Conservation (phyloP, 2,797 vertebrate species). For the Bryconaethiops microstoma region DNA sequence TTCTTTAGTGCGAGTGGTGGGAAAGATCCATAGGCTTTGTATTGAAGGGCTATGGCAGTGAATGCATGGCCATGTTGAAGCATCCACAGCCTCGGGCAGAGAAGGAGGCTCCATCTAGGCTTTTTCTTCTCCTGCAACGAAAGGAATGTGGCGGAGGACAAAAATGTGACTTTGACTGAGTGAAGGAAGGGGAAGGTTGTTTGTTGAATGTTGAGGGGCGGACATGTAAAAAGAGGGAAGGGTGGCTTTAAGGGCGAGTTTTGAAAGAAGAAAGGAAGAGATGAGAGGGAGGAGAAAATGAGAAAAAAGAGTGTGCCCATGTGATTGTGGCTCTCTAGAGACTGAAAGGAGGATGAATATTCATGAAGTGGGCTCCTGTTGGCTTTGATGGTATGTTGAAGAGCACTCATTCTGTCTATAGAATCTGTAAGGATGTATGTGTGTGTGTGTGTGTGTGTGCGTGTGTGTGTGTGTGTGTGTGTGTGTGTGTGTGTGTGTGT, state of each 20-base stretch:
- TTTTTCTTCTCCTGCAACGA: slow-evolving; percentile 48
- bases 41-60: neutral
- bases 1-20: slow-evolving; percentile 20
- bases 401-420: slow-evolving; percentile 63
- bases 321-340: slow-evolving; percentile 47
- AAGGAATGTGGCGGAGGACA: slow-evolving; percentile 62
- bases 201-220: slow-evolving; percentile 66
- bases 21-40: slow-evolving; percentile 17
- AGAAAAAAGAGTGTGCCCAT: slow-evolving; percentile 61
- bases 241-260: slow-evolving; percentile 59
- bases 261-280: slow-evolving; percentile 66
- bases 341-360: slow-evolving; percentile 79
- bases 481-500: too few species aligned
- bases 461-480: neutral
- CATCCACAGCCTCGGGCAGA: slow-evolving; percentile 10
- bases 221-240: slow-evolving; percentile 61
- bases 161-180: slow-evolving; percentile 71
- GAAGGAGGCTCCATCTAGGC: slow-evolving; percentile 50
- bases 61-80: neutral
- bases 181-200: slow-evolving; percentile 64
- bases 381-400: slow-evolving; percentile 69
- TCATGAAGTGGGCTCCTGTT: slow-evolving; percentile 70
- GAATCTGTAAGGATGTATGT: slow-evolving; percentile 24
- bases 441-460: slow-evolving; percentile 21
- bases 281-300: slow-evolving; percentile 57